Evolutionary conservation across 2,797 vertebrate species (phyloP).

Genomic region (Platyrinchus mystaceus): DNA sequence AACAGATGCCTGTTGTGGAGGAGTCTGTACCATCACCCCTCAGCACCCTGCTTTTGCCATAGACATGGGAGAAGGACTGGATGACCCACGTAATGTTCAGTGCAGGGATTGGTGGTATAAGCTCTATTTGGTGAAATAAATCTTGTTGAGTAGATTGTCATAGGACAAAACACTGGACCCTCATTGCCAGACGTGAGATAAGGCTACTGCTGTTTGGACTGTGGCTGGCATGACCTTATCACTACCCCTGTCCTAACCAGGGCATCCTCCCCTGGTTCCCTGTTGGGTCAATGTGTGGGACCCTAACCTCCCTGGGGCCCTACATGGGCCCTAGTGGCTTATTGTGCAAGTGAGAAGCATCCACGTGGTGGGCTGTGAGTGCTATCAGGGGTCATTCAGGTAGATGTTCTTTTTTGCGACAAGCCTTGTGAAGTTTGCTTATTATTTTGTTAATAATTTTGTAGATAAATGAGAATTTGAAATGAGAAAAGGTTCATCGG

Average conservation of each 20-base stretch:
- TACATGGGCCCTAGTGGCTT: not conserved
- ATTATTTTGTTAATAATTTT: not conserved
- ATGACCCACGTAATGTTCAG: not conserved
- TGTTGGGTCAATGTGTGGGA: fast-evolving
- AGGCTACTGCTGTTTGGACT: not conserved
- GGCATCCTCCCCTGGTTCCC: not conserved
- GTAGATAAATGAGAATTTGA: not conserved
- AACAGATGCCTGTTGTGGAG: not conserved
- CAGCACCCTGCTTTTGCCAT: not conserved
- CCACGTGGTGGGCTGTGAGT: not conserved
- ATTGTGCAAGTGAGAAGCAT: not conserved
- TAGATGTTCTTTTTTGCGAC: not conserved
- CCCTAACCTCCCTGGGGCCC: not conserved
- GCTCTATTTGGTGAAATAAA: not conserved
- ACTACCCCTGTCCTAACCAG: not conserved
- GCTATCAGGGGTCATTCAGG: not conserved
- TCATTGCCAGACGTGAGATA: not conserved
- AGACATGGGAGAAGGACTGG: not conserved
- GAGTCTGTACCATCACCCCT: fast-evolving
- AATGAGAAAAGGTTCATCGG: not conserved
- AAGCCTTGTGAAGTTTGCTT: not conserved
- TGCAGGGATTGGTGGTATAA: not conserved
- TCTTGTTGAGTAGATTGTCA: not conserved
- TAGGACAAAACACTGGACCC: not conserved
- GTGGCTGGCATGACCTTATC: not conserved